A percentile compares a stretch with the other conserved stretches of the same genome.
phyloP scores from a whole-genome alignment of 2,113 vertebrate species.

The Pluvianellus socialis region DNA sequence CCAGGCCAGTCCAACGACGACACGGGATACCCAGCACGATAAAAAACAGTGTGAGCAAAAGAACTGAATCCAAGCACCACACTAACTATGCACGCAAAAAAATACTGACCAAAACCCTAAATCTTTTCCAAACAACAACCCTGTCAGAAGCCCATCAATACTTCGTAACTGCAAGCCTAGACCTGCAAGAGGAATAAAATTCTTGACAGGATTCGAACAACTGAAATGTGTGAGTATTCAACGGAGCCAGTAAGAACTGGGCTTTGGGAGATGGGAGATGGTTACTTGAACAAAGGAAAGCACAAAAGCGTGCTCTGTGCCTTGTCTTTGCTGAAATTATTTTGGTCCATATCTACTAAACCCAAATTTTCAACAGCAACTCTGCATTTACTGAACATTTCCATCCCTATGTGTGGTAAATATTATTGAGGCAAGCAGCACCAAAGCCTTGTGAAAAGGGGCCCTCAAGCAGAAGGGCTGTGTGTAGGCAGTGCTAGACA shows the following conservation, averaged over 20 bases:
- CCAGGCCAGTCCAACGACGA: not conserved
- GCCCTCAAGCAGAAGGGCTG: not conserved
- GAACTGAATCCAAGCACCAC: conserved; percentile 27
- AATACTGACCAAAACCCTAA: conserved; percentile 53
- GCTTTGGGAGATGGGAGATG: not conserved
- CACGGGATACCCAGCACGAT: not conserved
- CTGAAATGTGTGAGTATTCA: not conserved
- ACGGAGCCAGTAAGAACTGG: not conserved
- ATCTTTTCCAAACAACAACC: conserved; percentile 39
- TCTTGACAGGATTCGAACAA: conserved; percentile 16
- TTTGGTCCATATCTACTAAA: not conserved
- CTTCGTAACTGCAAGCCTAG: conserved; percentile 66
- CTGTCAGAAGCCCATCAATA: conserved; percentile 66
- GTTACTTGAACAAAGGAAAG: not conserved
- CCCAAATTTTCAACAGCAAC: not conserved
- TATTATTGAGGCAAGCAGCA: not conserved
- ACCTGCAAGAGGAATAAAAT: conserved; percentile 62
- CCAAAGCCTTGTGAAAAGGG: not conserved
- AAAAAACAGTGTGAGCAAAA: not conserved
- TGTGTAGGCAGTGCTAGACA: not conserved
- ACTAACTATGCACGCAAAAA: conserved; percentile 26
- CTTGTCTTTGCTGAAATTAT: not conserved
- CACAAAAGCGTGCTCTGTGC: not conserved
- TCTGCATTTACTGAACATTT: not conserved
- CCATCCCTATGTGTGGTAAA: not conserved